phyloP scores from a whole-genome alignment of 2,113 vertebrate genomes.

The Melanerpes formicivorus region DNA sequence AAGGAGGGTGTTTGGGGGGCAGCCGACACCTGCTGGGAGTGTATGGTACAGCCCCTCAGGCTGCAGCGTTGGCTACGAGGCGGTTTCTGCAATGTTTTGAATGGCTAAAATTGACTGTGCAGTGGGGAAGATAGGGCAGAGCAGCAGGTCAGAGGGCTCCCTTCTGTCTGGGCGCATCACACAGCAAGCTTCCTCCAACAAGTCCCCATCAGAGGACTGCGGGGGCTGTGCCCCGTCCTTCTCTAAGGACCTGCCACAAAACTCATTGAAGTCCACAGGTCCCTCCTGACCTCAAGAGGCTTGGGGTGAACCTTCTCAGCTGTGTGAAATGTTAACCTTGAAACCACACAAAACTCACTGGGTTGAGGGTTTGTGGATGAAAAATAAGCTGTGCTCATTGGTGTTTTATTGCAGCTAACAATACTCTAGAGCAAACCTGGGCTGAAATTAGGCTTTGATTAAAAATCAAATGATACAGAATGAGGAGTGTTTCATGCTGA shows the following conservation, averaged over 20 bases:
- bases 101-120: fast-evolving
- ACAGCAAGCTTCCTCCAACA: background rate
- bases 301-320: background rate
- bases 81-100: background rate
- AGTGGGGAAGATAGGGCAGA: background rate
- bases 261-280: background rate
- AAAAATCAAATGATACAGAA: background rate
- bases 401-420: background rate
- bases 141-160: fast-evolving
- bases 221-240: background rate
- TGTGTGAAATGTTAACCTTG: background rate
- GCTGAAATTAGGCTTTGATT: background rate
- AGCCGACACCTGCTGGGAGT: background rate
- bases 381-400: background rate
- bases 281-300: background rate
- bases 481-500: background rate
- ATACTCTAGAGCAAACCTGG: background rate
- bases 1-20: fast-evolving
- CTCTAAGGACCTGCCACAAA: background rate
- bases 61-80: fast-evolving
- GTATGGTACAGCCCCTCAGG: fast-evolving
- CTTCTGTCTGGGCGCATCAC: fast-evolving
- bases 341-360: background rate
- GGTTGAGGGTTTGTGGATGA: background rate
- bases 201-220: fast-evolving